A percentile compares a stretch with the other conserved stretches of the same genome.
Conservation (phyloP, 2,797 vertebrate genomes). For the Salarias fasciatus region DNA sequence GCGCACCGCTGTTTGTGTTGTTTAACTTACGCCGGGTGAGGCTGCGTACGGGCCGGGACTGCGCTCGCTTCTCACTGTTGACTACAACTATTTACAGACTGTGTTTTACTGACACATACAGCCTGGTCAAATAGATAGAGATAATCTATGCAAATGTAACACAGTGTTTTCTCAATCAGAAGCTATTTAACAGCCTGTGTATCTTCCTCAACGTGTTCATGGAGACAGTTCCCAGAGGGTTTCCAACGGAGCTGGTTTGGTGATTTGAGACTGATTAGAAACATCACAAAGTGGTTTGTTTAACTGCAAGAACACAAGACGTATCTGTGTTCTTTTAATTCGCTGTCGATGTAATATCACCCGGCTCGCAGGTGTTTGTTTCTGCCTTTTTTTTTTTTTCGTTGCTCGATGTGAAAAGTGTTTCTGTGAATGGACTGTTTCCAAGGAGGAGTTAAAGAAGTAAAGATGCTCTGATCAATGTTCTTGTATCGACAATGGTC, state of each 20-base stretch:
- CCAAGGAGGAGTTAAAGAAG: background rate
- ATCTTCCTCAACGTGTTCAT: conserved; percentile 61
- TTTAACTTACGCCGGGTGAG: conserved; percentile 28
- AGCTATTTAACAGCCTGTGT: conserved; percentile 68
- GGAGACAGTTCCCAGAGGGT: conserved; percentile 61
- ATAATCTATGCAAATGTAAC: conserved; percentile 76
- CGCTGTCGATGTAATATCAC: conserved; percentile 9
- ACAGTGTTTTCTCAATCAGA: conserved; percentile 72
- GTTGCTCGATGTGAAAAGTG: conserved; percentile 18
- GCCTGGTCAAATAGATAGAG: conserved; percentile 76
- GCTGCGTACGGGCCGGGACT: background rate
- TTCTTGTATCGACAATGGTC: background rate
- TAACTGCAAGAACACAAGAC: conserved; percentile 34
- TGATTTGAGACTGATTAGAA: conserved; percentile 73
- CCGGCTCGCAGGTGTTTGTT: conserved; percentile 16
- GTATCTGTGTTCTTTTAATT: conserved; percentile 64
- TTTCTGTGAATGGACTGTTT: background rate
- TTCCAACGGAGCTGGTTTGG: conserved; percentile 41
- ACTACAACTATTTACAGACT: conserved; percentile 61
- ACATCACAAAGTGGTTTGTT: conserved; percentile 63
- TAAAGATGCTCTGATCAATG: background rate
- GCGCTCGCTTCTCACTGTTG: conserved; percentile 31
- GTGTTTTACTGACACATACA: conserved; percentile 62
- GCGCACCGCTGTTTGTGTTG: conserved; percentile 28
- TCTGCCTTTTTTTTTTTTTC: conserved; percentile 10